phyloP scores from a whole-genome alignment of 2,113 vertebrate genomes.

The Chrysemys picta region DNA sequence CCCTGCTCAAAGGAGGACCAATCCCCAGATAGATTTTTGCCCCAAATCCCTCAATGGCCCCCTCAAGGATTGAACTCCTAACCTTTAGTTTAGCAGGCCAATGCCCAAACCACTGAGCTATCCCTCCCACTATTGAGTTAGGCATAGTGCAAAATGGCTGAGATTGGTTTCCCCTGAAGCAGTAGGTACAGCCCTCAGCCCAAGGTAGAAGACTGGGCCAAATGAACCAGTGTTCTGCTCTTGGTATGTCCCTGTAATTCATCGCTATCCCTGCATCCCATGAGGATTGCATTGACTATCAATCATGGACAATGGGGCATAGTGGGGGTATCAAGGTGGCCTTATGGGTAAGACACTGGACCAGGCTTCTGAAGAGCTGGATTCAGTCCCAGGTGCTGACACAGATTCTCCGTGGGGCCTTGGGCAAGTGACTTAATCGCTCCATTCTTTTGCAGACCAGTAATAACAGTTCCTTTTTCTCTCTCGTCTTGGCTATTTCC shows the following conservation, averaged over 20 bases:
- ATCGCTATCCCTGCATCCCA: background rate
- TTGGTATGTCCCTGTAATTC: background rate
- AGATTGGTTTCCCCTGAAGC: background rate
- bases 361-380: background rate
- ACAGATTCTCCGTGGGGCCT: background rate
- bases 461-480: constrained; percentile 18
- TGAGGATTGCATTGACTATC: background rate
- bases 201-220: background rate
- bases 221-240: background rate
- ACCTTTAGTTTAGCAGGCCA: too few species aligned
- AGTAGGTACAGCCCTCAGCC: background rate
- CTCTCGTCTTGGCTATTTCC: background rate
- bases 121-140: background rate
- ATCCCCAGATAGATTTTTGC: too few species aligned
- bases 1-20: too few species aligned
- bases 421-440: background rate
- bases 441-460: background rate
- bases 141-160: background rate
- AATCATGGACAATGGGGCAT: background rate
- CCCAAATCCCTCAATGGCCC: too few species aligned
- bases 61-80: too few species aligned
- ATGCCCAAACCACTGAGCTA: too few species aligned
- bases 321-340: rapidly evolving
- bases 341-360: background rate
- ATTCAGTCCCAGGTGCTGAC: background rate